Evolutionary conservation across 2,113 vertebrate genomes (phyloP), one percentile per base, ranked within the genome.

Genomic region (Motacilla alba): DNA sequence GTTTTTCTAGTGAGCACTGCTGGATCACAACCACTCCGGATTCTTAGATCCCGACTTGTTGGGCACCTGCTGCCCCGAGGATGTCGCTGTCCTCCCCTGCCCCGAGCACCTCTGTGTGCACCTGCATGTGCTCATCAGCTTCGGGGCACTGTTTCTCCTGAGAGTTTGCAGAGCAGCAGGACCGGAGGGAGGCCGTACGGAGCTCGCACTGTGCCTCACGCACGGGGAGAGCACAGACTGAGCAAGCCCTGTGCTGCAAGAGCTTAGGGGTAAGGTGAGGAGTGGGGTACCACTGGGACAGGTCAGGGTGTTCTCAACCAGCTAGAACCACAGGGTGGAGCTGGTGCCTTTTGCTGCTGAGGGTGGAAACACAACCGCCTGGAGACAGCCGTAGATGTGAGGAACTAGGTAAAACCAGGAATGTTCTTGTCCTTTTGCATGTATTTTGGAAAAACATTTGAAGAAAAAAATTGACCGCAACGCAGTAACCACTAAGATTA

Each of bases 161-260:
- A 44, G 37, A 63, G n/a, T 31, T 44, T 1, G 6, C 28, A 69
- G 44, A 46, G 44, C 49, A 35, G 64, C 18, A 20, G 73, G 58
- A 17, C 19, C 0, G 0, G 9, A 35, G 21, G 9, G 37, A 53
- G 33, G 31, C 11, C 10, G 2, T 0, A 2, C 16, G 60, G 46
- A 52, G 33, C n/a, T 89, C 0, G 0, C 6, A 6, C 18, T 9
- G 44, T 27, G 46, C 50, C 66, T 49, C 4, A 1, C 35, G 49
- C 4, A 3, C 12, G 10, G 30, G 9, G 11, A 53, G 20, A n/a
- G 12, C 7, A 7, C 33, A 28, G 41, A 23, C 24, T 2, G 24
- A 82, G 15, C 10, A 4, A 82, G 35, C 53, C 15, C 27, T 11
- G 27, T 17, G 15, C 10, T 5, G 12, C 37, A 1, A 31, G 26